phyloP scores from a whole-genome alignment of 2,113 vertebrate genomes.

The Festucalex cinctus region DNA sequence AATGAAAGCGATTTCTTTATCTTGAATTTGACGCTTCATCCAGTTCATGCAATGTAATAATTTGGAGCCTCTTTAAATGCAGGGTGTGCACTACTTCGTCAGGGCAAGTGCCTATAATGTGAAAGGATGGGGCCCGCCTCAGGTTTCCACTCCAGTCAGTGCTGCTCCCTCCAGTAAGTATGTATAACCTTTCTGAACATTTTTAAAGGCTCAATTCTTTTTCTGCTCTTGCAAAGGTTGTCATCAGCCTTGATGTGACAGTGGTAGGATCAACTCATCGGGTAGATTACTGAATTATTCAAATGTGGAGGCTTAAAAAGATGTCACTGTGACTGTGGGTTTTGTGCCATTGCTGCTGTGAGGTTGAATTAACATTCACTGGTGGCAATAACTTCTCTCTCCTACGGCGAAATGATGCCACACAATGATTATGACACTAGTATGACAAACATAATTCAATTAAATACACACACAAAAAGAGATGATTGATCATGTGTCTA shows the following conservation, averaged over 20 bases:
- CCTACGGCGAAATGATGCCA: not conserved
- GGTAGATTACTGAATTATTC: constrained; percentile 40
- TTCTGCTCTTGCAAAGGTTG: constrained; percentile 8
- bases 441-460: not conserved
- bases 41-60: constrained; percentile 31
- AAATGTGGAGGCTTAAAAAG: constrained; percentile 35
- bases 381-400: constrained; percentile 4
- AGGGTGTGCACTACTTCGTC: constrained; percentile 73
- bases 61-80: constrained; percentile 42
- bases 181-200: constrained; percentile 23
- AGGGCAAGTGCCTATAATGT: constrained; percentile 72
- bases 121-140: constrained; percentile 73
- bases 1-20: constrained; percentile 33
- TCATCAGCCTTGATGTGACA: constrained; percentile 26
- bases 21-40: constrained; percentile 9
- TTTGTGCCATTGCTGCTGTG: constrained; percentile 4
- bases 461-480: not conserved
- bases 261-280: constrained; percentile 19
- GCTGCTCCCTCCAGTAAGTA: constrained; percentile 73
- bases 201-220: constrained; percentile 6
- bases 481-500: not conserved
- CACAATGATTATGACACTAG: not conserved
- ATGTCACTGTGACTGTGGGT: constrained; percentile 24
- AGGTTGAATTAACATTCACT: constrained; percentile 19
- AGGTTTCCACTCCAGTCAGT: constrained; percentile 63